phyloP scores from a whole-genome alignment of 2,797 vertebrate genomes.

The Sus cebifrons region DNA sequence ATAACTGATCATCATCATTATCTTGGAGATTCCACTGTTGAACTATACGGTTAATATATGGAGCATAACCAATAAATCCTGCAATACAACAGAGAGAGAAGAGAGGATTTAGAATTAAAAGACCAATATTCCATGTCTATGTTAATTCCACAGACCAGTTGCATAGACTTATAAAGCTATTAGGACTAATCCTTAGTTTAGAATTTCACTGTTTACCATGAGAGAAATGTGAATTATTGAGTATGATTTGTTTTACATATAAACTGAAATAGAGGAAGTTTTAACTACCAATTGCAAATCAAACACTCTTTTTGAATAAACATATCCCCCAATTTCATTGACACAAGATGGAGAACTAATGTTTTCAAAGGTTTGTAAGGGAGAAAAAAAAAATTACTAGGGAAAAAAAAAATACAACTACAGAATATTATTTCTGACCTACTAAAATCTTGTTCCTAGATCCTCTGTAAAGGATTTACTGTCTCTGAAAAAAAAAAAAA shows the following conservation, averaged over 20 bases:
- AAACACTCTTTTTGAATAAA: slow-evolving; percentile 15
- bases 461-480: slow-evolving; percentile 14
- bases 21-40: slow-evolving; percentile 97
- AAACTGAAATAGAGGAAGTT: background rate
- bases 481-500: slow-evolving; percentile 53
- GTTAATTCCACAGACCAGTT: background rate
- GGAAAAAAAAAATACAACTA: background rate
- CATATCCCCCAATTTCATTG: background rate
- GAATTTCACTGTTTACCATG: background rate
- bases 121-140: background rate
- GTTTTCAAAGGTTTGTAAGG: slow-evolving; percentile 10
- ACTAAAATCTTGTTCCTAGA: slow-evolving; percentile 63
- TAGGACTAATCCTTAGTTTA: background rate
- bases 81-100: slow-evolving; percentile 79
- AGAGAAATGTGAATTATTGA: background rate
- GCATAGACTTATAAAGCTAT: background rate
- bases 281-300: background rate
- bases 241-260: background rate
- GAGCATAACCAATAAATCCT: slow-evolving; percentile 98
- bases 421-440: slow-evolving; percentile 34
- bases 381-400: background rate
- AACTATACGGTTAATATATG: slow-evolving; percentile 93
- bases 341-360: background rate
- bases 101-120: background rate
- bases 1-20: slow-evolving; percentile 99